A percentile compares a stretch with the other conserved stretches of the same genome.
phyloP scores from a whole-genome alignment of 1,140 invertebrate species.

The Scylla paramamosain region DNA sequence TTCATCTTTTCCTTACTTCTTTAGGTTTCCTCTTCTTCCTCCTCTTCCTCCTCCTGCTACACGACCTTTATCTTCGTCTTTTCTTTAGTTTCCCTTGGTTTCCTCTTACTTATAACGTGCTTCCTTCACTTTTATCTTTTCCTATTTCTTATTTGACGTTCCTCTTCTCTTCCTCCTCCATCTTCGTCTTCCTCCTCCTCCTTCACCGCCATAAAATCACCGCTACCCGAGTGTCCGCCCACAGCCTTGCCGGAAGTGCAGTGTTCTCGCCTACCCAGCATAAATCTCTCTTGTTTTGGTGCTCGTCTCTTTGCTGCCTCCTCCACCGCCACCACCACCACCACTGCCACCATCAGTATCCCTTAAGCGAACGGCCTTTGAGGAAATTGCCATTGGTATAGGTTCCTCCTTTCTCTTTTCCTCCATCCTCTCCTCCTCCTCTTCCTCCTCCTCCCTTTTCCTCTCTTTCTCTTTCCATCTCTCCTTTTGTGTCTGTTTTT shows the following conservation, averaged over 20 bases:
- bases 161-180: background rate
- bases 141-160: no score
- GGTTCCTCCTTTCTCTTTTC: background rate
- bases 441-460: conserved; percentile 32
- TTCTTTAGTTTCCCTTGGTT: background rate
- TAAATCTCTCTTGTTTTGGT: no score
- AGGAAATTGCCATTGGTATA: background rate
- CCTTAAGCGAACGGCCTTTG: background rate
- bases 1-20: background rate
- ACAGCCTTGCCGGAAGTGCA: no score
- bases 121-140: background rate
- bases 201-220: no score
- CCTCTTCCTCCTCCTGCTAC: no score
- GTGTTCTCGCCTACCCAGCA: no score
- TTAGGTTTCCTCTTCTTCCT: background rate
- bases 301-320: no score
- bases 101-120: no score
- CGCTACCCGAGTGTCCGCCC: no score
- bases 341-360: background rate
- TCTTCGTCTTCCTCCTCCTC: background rate
- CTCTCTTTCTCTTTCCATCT: background rate
- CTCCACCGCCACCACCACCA: background rate
- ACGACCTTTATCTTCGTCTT: no score
- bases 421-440: background rate
- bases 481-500: background rate